Evolutionary conservation across 2,113 vertebrate genomes (phyloP).

Genomic region (Lophura nycthemera): DNA sequence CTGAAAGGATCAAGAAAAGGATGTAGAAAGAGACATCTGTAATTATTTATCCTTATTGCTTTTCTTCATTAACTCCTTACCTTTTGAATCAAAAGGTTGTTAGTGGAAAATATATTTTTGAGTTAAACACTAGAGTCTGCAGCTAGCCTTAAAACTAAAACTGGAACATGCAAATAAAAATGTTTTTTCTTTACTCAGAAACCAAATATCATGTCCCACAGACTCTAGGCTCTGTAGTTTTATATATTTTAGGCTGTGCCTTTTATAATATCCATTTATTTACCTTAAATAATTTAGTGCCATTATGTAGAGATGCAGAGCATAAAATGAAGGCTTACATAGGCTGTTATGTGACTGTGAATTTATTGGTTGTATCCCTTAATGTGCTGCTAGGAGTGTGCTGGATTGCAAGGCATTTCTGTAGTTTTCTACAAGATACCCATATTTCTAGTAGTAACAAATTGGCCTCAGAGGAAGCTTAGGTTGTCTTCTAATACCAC

Average conservation of each 20-base stretch:
- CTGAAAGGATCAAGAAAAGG: neutral
- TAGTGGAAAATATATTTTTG: neutral
- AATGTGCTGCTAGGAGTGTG: rapidly evolving
- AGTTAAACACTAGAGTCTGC: neutral
- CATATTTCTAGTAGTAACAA: neutral
- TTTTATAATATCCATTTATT: neutral
- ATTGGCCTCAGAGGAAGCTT: neutral
- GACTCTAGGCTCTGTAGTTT: neutral
- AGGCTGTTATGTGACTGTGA: rapidly evolving
- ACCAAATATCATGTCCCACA: rapidly evolving
- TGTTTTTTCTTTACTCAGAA: rapidly evolving
- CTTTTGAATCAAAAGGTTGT: neutral
- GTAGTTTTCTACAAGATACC: rapidly evolving
- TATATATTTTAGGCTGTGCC: neutral
- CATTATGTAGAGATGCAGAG: rapidly evolving
- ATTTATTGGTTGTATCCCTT: rapidly evolving
- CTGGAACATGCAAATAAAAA: neutral
- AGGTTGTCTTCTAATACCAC: rapidly evolving
- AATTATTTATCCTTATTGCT: rapidly evolving
- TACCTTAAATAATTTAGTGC: neutral
- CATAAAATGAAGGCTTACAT: rapidly evolving
- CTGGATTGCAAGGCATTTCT: neutral
- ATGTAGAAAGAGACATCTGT: neutral
- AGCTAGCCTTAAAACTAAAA: neutral
- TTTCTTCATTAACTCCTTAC: rapidly evolving